These are phyloP conservation scores for Centropristis striata DNA, from an alignment of 2,113 vertebrate genomes.

Conservation along the genomic window DNA sequence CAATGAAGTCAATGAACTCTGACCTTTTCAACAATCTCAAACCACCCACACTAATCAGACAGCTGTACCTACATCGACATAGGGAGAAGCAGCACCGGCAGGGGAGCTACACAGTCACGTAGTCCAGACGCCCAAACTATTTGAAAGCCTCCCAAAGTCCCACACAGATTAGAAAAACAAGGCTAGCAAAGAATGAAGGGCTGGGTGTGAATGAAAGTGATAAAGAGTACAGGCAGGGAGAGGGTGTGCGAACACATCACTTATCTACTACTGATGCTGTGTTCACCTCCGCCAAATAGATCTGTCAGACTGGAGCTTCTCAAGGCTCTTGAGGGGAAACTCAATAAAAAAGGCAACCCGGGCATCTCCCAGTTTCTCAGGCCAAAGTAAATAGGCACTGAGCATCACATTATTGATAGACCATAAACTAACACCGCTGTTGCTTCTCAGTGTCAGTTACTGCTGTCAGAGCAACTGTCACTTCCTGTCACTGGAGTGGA, in stretches of 20 bases:
- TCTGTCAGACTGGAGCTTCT: slow-evolving; percentile 58
- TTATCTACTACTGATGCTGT: slow-evolving; percentile 64
- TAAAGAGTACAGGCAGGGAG: slow-evolving; percentile 52
- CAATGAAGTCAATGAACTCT: slow-evolving; percentile 73
- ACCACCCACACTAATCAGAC: slow-evolving; percentile 61
- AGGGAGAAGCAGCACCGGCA: neutral
- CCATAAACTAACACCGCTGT: slow-evolving; percentile 40
- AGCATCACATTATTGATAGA: slow-evolving; percentile 56
- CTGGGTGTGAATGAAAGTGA: slow-evolving; percentile 38
- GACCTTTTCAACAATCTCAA: slow-evolving; percentile 68
- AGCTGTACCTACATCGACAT: slow-evolving; percentile 35
- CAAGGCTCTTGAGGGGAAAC: slow-evolving; percentile 54
- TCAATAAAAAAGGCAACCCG: slow-evolving; percentile 33
- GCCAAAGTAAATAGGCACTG: slow-evolving; percentile 49
- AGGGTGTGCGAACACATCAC: slow-evolving; percentile 54
- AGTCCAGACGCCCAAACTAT: neutral
- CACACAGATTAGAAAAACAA: slow-evolving; percentile 35
- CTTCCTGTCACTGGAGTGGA: slow-evolving; percentile 37
- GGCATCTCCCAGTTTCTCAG: slow-evolving; percentile 32
- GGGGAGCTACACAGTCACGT: neutral
- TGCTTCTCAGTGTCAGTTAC: slow-evolving; percentile 43
- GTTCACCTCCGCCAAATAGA: slow-evolving; percentile 68
- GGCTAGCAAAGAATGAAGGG: slow-evolving; percentile 1
- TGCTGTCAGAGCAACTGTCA: slow-evolving; percentile 37
- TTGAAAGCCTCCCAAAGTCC: slow-evolving; percentile 24